Evolutionary conservation across 2,888 invertebrate species (phyloP), one percentile per base, ranked within the genome.

Genomic region (Helicoverpa assulta): DNA sequence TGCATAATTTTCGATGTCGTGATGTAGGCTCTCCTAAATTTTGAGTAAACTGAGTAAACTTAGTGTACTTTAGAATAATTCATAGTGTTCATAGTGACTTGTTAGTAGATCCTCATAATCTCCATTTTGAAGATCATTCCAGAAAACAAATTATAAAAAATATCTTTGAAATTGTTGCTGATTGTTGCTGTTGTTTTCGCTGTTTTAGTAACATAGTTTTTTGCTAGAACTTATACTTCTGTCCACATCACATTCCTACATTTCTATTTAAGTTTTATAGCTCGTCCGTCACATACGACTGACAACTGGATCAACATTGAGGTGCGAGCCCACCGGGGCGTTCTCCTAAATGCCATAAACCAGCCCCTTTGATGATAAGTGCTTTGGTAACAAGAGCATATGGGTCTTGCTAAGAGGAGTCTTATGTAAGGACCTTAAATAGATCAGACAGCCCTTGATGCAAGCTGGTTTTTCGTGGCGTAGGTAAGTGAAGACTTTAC

Each of bases 261-360:
- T 40, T 57, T 72, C 76, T 78, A 80, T 81, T 79, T 77, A 56
- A 72, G 74, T 82, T 82, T 82, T 74, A 81, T 70, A 67, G 74
- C 70, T 68, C 66, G n/a, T 69, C 60, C 56, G 66, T 83, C 77
- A 73, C 83, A 81, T 74, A 70, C 69, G 74, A 14, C 69, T 71
- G 73, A 83, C 82, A 82, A 82, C 82, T 82, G 82, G 70, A 77
- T 83, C 79, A 82, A 82, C 83, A 82, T 72, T 77, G 80, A 81
- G 82, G 82, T 83, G 83, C 56, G 57, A 19, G 78, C 83, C 82
- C 78, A 81, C 82, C 83, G 71, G 62, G 62, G 57, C 72, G 14
- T 76, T 82, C 82, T 71, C 56, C 72, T 67, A 62, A 83, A 57
- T 60, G 71, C 77, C 72, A 72, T 70, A 73, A 73, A 77, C 60